These are phyloP conservation scores for Cotesia vestalis DNA, from an alignment of 1,140 invertebrate species.

Conservation along the genomic window DNA sequence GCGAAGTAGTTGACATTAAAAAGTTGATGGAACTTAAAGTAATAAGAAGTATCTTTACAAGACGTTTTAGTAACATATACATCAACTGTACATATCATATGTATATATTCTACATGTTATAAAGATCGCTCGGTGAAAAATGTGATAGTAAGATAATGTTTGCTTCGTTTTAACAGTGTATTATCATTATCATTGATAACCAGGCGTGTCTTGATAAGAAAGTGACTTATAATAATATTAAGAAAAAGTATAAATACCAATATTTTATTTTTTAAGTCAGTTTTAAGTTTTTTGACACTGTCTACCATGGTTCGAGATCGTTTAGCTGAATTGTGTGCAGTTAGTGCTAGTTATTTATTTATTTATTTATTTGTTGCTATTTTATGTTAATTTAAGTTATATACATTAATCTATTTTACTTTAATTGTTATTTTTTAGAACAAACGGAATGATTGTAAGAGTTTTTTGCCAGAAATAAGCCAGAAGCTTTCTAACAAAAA, in stretches of 20 bases:
- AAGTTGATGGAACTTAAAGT: slow-evolving; percentile 4
- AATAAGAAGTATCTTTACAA: slow-evolving; percentile 3
- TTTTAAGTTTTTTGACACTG: not conserved
- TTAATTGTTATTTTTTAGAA: slow-evolving; percentile 44
- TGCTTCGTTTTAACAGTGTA: not conserved
- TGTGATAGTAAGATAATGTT: not conserved
- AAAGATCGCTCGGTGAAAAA: not conserved
- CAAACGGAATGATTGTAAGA: slow-evolving; percentile 49
- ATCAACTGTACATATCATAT: not conserved
- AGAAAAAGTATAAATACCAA: slow-evolving; percentile 10
- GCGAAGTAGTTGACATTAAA: slow-evolving; percentile 7
- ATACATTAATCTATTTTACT: not conserved
- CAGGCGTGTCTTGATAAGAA: slow-evolving; percentile 13
- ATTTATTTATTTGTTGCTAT: not conserved
- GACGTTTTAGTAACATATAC: not conserved
- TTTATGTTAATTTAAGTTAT: slow-evolving; percentile 6
- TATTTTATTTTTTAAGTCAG: slow-evolving; percentile 8
- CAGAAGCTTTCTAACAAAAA: slow-evolving; percentile 57
- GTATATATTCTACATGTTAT: not conserved
- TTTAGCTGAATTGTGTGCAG: slow-evolving; percentile 57
- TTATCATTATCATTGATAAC: not conserved
- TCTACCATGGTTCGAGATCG: slow-evolving; percentile 61
- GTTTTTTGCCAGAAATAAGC: slow-evolving; percentile 55
- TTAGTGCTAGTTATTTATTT: slow-evolving; percentile 49
- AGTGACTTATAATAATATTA: not conserved